Evolutionary conservation across 92 coral and sea anemone genomes (phyloP), one percentile per base, ranked within the genome.

Genomic region (Pocillopora meandrina): DNA sequence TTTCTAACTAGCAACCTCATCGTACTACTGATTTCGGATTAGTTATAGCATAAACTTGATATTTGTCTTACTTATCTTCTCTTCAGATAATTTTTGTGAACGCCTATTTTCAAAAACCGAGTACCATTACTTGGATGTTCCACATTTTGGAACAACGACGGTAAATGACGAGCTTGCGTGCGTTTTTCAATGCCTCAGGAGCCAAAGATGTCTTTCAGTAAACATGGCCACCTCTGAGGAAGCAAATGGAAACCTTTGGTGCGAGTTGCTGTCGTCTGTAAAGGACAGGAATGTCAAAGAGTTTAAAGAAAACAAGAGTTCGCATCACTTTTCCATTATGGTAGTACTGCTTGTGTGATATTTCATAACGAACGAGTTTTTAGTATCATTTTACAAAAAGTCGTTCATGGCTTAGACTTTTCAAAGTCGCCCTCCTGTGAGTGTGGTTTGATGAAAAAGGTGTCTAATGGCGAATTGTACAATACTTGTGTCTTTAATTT

Each of bases 221-320:
- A 69, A 69, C 74, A 1, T 69, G 74, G 74, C 74, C n/a, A 17
- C 47, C 56, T 15, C 74, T 20, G 31, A 69, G 31, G 74, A 12
- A 35, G 56, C 7, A 19, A 11, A 69, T 35, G 56, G 52, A 69
- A 13, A 34, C 17, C 20, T 69, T 13, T 69, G 74, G 74, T 69
- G 74, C 20, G 47, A 69, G 74, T 26, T 69, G n/a, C 21, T 69
- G 56, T 34, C 74, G 16, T 69, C 74, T 69, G 74, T 16, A 12
- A 69, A 69, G 4, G 34, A 33, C 56, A 69, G 56, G 9, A 35
- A 35, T 20, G 8, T 52, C 20, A 35, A 6, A 13, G 56, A 69
- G 56, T 35, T 14, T 52, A 14, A 69, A 34, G 56, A 8, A 69
- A 69, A 69, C 21, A 34, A 31, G 2, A 69, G 6, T 69, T 69